These are phyloP conservation scores for Myiotriccus ornatus DNA, from an alignment of 2,797 vertebrate genomes.

Conservation along the genomic window DNA sequence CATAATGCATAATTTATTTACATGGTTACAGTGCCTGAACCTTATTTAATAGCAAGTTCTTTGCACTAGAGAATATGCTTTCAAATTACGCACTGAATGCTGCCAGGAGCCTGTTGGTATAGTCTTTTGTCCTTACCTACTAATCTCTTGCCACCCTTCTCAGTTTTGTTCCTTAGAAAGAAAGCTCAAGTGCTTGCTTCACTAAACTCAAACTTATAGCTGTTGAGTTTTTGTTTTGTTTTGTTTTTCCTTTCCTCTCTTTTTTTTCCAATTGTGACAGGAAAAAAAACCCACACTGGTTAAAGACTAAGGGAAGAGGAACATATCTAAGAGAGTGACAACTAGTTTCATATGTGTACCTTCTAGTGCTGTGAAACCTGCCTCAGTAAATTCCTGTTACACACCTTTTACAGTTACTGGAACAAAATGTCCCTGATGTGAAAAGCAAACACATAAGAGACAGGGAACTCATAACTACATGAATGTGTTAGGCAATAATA, in stretches of 20 bases:
- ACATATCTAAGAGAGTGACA: background rate
- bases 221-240: background rate
- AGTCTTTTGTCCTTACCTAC: background rate
- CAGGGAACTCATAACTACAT: background rate
- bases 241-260: rapidly evolving
- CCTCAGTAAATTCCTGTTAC: background rate
- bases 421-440: background rate
- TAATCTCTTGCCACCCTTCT: background rate
- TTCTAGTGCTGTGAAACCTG: background rate
- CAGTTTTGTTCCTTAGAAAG: background rate
- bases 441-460: background rate
- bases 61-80: background rate
- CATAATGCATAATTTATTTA: background rate
- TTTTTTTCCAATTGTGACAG: background rate
- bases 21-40: background rate
- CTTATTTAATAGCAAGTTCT: background rate
- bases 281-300: background rate
- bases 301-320: background rate
- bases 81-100: background rate
- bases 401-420: background rate
- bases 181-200: background rate
- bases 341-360: background rate
- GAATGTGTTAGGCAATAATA: background rate
- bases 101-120: background rate
- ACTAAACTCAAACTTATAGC: background rate